These are phyloP conservation scores for Trilocha varians DNA, from an alignment of 2,888 invertebrate species.

Conservation along the genomic window DNA sequence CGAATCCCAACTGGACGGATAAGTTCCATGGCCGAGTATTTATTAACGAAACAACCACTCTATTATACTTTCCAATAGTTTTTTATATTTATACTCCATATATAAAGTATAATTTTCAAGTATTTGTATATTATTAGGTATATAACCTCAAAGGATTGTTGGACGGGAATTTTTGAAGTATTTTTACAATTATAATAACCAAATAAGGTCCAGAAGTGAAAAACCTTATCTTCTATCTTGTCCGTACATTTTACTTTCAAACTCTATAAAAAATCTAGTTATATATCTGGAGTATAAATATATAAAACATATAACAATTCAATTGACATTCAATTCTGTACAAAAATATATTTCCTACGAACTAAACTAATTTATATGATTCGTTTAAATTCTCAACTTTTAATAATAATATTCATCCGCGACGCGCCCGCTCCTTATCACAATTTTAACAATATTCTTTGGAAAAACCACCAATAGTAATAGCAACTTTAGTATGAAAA, in stretches of 20 bases:
- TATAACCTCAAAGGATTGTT: no score
- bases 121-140: no score
- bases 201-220: no score
- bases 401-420: slow-evolving; percentile 25
- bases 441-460: neutral
- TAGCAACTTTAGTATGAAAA: neutral
- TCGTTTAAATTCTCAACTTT: slow-evolving; percentile 30
- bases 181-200: no score
- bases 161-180: no score
- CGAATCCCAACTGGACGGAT: slow-evolving; percentile 64
- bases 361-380: slow-evolving; percentile 43
- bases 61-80: neutral
- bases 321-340: slow-evolving; percentile 22
- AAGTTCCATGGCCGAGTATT: slow-evolving; percentile 18
- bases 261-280: no score
- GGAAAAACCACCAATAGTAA: neutral
- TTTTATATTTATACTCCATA: neutral
- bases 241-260: no score
- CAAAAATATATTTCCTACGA: slow-evolving; percentile 65
- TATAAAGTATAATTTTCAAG: no score
- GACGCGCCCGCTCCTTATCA: slow-evolving; percentile 38
- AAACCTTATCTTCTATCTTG: no score
- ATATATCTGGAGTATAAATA: neutral
- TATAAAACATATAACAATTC: slow-evolving; percentile 2
- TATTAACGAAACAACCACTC: neutral